A percentile compares a stretch with the other conserved stretches of the same genome.
phyloP scores from a whole-genome alignment of 2,888 invertebrate genomes.

The Calameuta idolon region DNA sequence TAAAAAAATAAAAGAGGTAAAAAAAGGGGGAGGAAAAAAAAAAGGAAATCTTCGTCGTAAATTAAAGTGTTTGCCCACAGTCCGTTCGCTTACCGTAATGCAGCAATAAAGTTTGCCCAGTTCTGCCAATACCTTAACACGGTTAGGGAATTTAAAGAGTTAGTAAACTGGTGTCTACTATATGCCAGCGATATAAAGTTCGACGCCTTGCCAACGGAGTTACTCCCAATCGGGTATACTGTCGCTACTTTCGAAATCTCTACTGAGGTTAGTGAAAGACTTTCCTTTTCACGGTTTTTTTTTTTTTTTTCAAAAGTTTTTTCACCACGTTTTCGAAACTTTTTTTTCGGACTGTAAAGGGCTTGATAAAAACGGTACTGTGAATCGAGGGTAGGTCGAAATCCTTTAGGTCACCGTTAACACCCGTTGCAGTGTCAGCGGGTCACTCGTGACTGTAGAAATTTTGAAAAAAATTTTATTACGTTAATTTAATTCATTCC shows the following conservation, averaged over 20 bases:
- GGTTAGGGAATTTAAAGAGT: neutral
- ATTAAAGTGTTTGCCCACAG: constrained; percentile 3
- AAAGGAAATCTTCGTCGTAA: neutral
- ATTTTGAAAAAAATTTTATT: neutral
- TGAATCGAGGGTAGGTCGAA: neutral
- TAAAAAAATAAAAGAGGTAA: neutral
- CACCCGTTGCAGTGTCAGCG: neutral
- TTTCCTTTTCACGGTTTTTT: neutral
- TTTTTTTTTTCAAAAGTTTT: neutral
- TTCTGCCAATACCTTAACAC: neutral
- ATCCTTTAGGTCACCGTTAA: neutral
- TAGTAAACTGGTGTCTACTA: neutral
- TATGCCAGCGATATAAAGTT: neutral
- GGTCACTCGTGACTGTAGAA: neutral
- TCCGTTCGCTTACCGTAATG: constrained; percentile 2
- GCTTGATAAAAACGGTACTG: neutral
- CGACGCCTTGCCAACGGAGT: neutral
- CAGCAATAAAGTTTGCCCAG: constrained; percentile 6
- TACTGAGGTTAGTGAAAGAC: neutral
- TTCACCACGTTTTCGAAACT: neutral
- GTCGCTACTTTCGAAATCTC: neutral
- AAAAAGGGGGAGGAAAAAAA: neutral
- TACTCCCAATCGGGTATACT: neutral
- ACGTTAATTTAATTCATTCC: no score
- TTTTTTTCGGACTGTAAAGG: neutral